Base-by-base conservation (phyloP, 2,888 invertebrate species). In the Periphyllus acericola region DNA sequence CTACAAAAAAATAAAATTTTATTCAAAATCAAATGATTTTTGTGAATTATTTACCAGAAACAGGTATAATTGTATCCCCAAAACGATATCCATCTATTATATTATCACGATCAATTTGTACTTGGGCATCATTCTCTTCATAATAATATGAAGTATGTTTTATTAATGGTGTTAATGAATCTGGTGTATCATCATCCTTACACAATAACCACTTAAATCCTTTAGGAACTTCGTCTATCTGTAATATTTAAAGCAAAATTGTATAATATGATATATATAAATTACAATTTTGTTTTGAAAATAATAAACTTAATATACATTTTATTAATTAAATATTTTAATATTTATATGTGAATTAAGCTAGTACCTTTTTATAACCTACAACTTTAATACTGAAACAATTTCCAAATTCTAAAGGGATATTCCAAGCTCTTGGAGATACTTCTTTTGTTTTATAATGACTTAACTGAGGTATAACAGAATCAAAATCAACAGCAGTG, bases 361-460 rank as follows among this genome's bases (percentile, higher is more conserved):
- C 66, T 21, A 71, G 32, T 86, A 87, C 87, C 87, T 81, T 87
- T 74, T 87, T 87, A 74, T 60, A 87, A 80, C 87, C 87, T 2
- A 32, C 40, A 66, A 87, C 74, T 80, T 81, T 87, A 55, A 87
- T 81, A 60, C 60, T 81, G 46, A 87, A 87, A 68, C 66, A 9
- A 87, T 80, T 87, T 74, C 80, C 87, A 80, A 87, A 87, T 6
- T 46, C 93, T 78, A 96, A 91, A 88, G 93, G 93, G 55, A 93
- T 93, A 92, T 95, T 94, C 95, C 95, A 95, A 0, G 94, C 93
- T 89, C 92, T 92, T 0, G 94, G 92, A 66, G 92, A 92, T 1
- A 92, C 91, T 78, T 91, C 91, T 90, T 92, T 93, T 89, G 93
- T 93, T 89, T 93, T 93, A 89, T 94, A 93, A 90, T 93, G 93